Percentiles rank a stretch among this genome's conserved stretches.
Conservation (phyloP, 2,888 invertebrate genomes). For the Congeria kusceri region DNA sequence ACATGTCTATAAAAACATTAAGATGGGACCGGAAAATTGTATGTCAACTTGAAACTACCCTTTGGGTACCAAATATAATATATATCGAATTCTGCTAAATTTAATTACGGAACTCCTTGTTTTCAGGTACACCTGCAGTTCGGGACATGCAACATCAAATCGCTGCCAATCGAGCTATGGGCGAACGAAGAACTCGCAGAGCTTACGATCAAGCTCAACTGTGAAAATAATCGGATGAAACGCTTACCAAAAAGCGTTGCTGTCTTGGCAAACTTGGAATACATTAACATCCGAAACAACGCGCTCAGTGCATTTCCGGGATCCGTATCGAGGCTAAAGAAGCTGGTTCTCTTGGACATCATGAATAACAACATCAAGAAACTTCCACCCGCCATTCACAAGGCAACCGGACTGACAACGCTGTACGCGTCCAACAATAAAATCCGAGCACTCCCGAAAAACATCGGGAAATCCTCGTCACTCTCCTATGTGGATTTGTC, state of each 20-base stretch:
- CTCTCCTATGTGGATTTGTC: constrained; percentile 81
- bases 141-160: constrained; percentile 77
- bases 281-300: constrained; percentile 81
- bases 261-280: constrained; percentile 75
- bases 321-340: constrained; percentile 77
- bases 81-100: too few relatives aligned
- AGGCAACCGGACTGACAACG: constrained; percentile 74
- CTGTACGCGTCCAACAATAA: constrained; percentile 80
- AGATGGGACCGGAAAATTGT: too few relatives aligned
- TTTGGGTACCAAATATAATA: too few relatives aligned
- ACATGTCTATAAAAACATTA: too few relatives aligned
- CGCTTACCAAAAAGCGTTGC: constrained; percentile 80
- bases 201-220: constrained; percentile 78
- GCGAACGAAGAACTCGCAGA: constrained; percentile 82
- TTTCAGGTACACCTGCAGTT: constrained; percentile 71
- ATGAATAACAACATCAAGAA: constrained; percentile 81
- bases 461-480: constrained; percentile 79
- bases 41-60: too few relatives aligned
- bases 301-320: constrained; percentile 76
- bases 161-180: constrained; percentile 83
- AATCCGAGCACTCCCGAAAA: constrained; percentile 81
- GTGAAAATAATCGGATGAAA: constrained; percentile 83
- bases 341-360: constrained; percentile 76
- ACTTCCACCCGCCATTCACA: constrained; percentile 82
- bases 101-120: neutral